Base-by-base conservation (phyloP, 2,797 vertebrate genomes). In the Chelonia mydas region DNA sequence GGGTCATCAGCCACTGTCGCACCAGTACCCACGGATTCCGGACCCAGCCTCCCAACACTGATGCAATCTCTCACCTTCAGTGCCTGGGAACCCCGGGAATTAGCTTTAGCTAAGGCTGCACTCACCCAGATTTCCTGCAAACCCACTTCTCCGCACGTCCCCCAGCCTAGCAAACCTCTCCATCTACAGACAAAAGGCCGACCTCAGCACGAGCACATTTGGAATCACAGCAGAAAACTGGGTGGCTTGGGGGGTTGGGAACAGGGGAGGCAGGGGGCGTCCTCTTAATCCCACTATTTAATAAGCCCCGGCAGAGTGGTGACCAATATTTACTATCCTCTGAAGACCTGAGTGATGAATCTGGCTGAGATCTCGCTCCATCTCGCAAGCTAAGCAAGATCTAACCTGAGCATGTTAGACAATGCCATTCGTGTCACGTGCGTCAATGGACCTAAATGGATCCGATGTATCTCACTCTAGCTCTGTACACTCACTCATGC, bases 101-200 rank as follows among this genome's bases (percentile, higher is more conserved):
- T 77, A 95, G 84, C 90, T 74, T 5, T 51, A 1, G 41, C 72
- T 6, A 45, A 76, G 41, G 11, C 3, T 28, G 41, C 74, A 15
- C 45, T 47, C 41, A 13, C 27, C 41, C 74, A 47, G 11, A 11
- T 47, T 28, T 76, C 41, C 74, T 13, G 41, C 74, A 49, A 33
- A 86, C 54, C 54, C 8, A 1, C 65, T 31, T 92, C 0, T 4
- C 81, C 54, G 59, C 74, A 55, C 65, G 59, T 6, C 88, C 77
- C 28, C 3, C 1, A 25, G 2, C 0, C 19, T 51, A 21, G 27
- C 53, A 3, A 10, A 41, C 55, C n/a, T 68, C 19, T 37, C 65
- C n/a, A 6, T 8, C 76, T 0, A 7, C 10, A 90, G 85, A 5
- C 6, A 51, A 12, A 72, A 57, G 83, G 15, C 59, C 1, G 0